Conservation (phyloP, 2,888 invertebrate genomes). For the Scelioninae gen. 2 region DNA sequence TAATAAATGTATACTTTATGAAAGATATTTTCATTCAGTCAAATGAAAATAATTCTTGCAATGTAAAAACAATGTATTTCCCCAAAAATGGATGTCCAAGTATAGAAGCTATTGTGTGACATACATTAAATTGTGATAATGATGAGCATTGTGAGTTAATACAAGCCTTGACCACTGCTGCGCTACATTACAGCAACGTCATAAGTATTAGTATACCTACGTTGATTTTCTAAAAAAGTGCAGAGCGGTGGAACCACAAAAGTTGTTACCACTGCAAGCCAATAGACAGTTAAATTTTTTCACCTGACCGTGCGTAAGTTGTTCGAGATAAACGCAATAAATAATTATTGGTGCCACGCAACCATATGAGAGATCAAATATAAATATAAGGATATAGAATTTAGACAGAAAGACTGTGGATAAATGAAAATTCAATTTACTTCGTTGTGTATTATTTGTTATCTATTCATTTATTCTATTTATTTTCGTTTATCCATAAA, state of each 20-base stretch:
- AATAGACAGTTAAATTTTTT: constrained; percentile 62
- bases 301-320: constrained; percentile 52
- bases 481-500: constrained; percentile 15
- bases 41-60: too few species aligned
- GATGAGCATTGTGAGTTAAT: constrained; percentile 40
- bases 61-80: constrained; percentile 2
- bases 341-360: constrained; percentile 57
- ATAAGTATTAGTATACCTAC: constrained; percentile 67
- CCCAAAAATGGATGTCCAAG: constrained; percentile 7
- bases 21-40: too few species aligned
- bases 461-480: background rate
- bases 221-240: constrained; percentile 69
- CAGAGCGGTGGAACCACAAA: constrained; percentile 70
- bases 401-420: constrained; percentile 7
- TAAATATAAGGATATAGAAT: constrained; percentile 27
- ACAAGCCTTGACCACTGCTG: constrained; percentile 34
- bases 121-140: constrained; percentile 7
- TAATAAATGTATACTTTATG: background rate
- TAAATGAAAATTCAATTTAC: constrained; percentile 15
- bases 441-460: too few species aligned
- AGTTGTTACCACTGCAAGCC: constrained; percentile 69
- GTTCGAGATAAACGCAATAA: constrained; percentile 39
- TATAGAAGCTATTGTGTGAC: constrained; percentile 20
- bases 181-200: constrained; percentile 36
- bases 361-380: constrained; percentile 56